Percentiles rank a stretch among this genome's conserved stretches.
phyloP scores from a whole-genome alignment of 2,888 invertebrate genomes.

The Papilio demoleus region DNA sequence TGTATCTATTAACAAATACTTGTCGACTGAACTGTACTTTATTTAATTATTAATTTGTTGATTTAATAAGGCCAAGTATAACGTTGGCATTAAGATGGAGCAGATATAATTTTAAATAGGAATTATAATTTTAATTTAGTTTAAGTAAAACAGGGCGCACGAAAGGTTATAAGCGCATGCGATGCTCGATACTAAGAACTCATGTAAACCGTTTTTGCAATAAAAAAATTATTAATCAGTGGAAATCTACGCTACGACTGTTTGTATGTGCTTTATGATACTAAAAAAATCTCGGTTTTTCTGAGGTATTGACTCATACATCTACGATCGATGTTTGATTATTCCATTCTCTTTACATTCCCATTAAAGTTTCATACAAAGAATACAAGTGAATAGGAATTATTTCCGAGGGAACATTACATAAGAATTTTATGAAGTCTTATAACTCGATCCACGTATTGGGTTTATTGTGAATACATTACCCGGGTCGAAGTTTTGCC shows the following conservation, averaged over 20 bases:
- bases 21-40: slow-evolving; percentile 1
- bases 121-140: not conserved
- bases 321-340: too few species aligned
- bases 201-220: not conserved
- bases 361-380: not conserved
- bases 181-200: not conserved
- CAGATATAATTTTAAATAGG: not conserved
- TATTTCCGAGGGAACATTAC: slow-evolving; percentile 16
- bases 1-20: slow-evolving; percentile 34
- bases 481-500: slow-evolving; percentile 71
- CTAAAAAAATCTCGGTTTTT: too few species aligned
- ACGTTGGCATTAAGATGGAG: not conserved
- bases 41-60: not conserved
- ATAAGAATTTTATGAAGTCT: slow-evolving; percentile 32
- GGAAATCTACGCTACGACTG: too few species aligned
- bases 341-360: not conserved
- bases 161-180: not conserved
- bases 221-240: not conserved
- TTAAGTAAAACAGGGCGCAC: not conserved
- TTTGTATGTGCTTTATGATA: too few species aligned
- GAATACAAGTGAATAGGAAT: not conserved
- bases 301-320: too few species aligned
- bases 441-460: slow-evolving; percentile 44
- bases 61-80: not conserved
- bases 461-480: slow-evolving; percentile 49